phyloP scores from a whole-genome alignment of 2,113 vertebrate species.

The Hiodon alosoides region DNA sequence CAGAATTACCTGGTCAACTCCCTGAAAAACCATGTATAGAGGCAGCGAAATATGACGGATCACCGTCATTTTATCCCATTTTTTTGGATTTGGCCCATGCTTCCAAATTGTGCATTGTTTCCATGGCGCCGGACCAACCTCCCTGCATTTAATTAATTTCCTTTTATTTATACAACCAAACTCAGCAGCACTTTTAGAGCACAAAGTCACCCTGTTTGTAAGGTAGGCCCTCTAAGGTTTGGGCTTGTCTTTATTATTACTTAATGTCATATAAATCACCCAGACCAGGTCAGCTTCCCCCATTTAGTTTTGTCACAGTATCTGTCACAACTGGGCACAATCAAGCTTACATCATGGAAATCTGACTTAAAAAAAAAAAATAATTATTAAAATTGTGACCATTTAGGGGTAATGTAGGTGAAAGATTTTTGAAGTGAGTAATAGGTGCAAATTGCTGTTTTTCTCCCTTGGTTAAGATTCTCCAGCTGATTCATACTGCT shows the following conservation, averaged over 20 bases:
- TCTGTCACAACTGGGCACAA: constrained; percentile 1
- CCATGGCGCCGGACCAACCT: constrained; percentile 73
- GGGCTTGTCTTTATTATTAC: constrained; percentile 36
- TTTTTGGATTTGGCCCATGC: constrained; percentile 62
- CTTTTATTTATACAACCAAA: constrained; percentile 72
- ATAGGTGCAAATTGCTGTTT: constrained; percentile 51
- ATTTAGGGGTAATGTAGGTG: constrained; percentile 53
- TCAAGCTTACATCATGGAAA: constrained; percentile 34
- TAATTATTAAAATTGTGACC: constrained; percentile 53
- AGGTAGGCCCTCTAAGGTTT: constrained; percentile 1
- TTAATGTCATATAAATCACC: constrained; percentile 46
- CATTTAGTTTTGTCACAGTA: constrained; percentile 44
- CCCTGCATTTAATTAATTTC: constrained; percentile 86
- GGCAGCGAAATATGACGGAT: constrained; percentile 78
- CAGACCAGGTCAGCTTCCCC: constrained; percentile 33
- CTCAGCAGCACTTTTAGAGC: constrained; percentile 58
- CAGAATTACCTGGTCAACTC: constrained; percentile 76
- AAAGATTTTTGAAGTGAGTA: constrained; percentile 44
- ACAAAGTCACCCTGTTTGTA: constrained; percentile 51
- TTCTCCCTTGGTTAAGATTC: constrained; percentile 46
- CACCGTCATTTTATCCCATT: constrained; percentile 61
- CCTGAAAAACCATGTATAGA: constrained; percentile 73
- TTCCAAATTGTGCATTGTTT: constrained; percentile 70
- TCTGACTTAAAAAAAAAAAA: constrained; percentile 48
- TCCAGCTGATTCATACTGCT: constrained; percentile 49